Conservation (phyloP, 2,888 invertebrate genomes). For the Sympetrum striolatum region DNA sequence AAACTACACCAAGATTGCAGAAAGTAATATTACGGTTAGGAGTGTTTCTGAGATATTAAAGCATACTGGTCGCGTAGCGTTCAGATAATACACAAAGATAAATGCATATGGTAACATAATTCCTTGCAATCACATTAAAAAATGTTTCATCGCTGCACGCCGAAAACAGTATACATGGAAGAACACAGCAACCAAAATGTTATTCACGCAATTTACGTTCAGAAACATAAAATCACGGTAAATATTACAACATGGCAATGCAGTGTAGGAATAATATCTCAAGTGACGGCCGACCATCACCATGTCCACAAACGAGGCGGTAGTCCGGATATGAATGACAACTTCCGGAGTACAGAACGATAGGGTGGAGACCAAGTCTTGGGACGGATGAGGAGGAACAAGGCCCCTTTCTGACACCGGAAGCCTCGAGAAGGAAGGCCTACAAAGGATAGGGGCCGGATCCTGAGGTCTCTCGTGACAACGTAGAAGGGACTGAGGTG, state of each 20-base stretch:
- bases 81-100: no score
- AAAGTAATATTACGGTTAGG: no score
- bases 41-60: no score
- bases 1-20: no score
- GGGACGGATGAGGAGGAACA: neutral
- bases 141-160: no score
- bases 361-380: conserved; percentile 14
- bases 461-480: neutral
- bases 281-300: neutral
- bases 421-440: neutral
- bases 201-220: no score
- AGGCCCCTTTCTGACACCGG: neutral
- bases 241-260: neutral
- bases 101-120: no score
- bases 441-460: neutral
- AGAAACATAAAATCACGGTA: no score
- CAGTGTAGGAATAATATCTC: neutral
- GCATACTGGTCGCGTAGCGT: no score
- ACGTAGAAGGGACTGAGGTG: neutral
- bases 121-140: no score
- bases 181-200: no score
- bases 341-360: conserved; percentile 31
- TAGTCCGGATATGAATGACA: conserved; percentile 30
- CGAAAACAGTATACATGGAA: no score
- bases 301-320: neutral